Percentiles rank a stretch among this genome's conserved stretches.
These are phyloP conservation scores for Dryobota labecula DNA, from an alignment of 2,888 invertebrate species.

Conservation along the genomic window DNA sequence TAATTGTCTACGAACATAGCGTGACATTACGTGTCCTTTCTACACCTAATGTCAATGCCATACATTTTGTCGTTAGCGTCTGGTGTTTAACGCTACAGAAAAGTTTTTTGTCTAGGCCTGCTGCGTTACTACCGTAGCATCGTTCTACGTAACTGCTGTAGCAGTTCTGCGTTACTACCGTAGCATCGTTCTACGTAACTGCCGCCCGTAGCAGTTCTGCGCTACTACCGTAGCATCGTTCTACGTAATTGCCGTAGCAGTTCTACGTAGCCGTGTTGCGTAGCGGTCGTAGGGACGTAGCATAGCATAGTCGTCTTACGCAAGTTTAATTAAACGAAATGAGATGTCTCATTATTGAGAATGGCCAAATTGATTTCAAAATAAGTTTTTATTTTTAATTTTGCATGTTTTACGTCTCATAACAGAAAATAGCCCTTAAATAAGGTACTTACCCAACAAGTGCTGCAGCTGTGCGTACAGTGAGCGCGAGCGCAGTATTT, in stretches of 20 bases:
- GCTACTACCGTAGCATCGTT: not conserved
- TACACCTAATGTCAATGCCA: no score
- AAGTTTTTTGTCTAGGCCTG: no score
- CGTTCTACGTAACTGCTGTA: not conserved
- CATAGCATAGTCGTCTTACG: no score
- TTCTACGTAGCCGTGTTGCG: not conserved
- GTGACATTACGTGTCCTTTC: no score
- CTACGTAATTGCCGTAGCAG: no score
- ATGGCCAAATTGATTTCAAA: not conserved
- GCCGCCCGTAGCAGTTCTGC: not conserved
- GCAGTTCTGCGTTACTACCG: not conserved
- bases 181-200: no score
- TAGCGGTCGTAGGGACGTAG: not conserved
- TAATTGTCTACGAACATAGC: no score
- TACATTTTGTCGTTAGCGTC: no score
- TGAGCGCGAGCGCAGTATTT: slow-evolving; percentile 79
- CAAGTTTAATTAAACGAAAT: no score
- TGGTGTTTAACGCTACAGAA: no score
- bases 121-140: not conserved
- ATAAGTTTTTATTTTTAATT: not conserved
- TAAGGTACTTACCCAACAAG: slow-evolving; percentile 72
- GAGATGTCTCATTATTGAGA: not conserved
- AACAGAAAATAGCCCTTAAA: not conserved
- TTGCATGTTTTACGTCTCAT: not conserved
- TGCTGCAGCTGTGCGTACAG: slow-evolving; percentile 79